Evolutionary conservation across 1,140 invertebrate species (phyloP).

Genomic region (Calliopsis andreniformis): DNA sequence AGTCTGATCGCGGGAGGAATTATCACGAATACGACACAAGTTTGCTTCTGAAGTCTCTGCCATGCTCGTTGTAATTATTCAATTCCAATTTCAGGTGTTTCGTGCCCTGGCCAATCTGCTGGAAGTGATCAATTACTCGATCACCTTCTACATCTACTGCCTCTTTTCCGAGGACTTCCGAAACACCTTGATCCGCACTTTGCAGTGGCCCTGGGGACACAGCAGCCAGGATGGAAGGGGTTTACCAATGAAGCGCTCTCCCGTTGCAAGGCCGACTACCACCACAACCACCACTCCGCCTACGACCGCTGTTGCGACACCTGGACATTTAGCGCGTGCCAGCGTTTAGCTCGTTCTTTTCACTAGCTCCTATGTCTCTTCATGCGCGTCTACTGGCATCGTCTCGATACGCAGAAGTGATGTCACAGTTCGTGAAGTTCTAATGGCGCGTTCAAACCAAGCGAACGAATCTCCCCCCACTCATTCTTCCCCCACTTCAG

Average conservation of each 20-base stretch:
- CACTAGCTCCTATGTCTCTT: no score
- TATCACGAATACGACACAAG: no score
- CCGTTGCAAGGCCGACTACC: constrained; percentile 64
- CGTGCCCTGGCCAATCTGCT: constrained; percentile 88
- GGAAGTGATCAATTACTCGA: constrained; percentile 89
- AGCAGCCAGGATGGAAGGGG: constrained; percentile 51
- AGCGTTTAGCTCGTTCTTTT: constrained; percentile 65
- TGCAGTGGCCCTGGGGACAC: constrained; percentile 83
- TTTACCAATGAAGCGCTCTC: constrained; percentile 67
- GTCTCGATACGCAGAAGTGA: no score
- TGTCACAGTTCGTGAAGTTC: no score
- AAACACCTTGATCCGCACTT: constrained; percentile 85
- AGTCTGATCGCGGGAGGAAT: no score
- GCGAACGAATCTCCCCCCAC: no score
- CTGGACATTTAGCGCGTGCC: constrained; percentile 66
- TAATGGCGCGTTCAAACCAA: no score
- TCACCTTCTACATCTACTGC: constrained; percentile 91
- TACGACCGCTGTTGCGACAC: constrained; percentile 68
- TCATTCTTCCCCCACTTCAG: no score
- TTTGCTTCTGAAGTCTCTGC: neutral
- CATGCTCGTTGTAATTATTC: neutral
- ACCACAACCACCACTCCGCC: constrained; percentile 69
- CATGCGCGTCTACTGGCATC: no score
- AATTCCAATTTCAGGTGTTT: constrained; percentile 84
- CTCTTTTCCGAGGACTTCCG: constrained; percentile 89